phyloP scores from a whole-genome alignment of 2,888 invertebrate species.

The Pecten maximus region DNA sequence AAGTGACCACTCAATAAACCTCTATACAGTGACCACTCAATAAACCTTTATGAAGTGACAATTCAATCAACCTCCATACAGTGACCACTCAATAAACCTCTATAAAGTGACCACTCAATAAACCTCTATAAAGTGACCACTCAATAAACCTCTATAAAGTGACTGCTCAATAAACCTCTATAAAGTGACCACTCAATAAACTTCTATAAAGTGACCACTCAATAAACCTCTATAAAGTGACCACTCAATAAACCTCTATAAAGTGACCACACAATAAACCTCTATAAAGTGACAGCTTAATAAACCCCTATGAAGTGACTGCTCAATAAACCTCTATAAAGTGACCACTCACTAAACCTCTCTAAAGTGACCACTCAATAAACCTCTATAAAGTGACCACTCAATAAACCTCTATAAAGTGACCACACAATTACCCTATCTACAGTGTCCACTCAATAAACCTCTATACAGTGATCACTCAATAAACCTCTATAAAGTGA shows the following conservation, averaged over 20 bases:
- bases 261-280: neutral
- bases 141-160: neutral
- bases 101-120: neutral
- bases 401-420: neutral
- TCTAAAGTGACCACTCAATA: too few relatives aligned
- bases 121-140: neutral
- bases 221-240: too few relatives aligned
- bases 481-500: too few relatives aligned
- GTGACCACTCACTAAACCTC: neutral
- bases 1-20: too few relatives aligned
- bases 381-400: neutral
- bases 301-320: neutral
- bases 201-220: too few relatives aligned
- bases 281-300: neutral
- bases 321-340: neutral
- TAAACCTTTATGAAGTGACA: neutral
- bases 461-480: too few relatives aligned
- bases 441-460: too few relatives aligned
- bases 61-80: neutral
- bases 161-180: too few relatives aligned
- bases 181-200: too few relatives aligned
- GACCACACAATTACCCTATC: too few relatives aligned
- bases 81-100: neutral
- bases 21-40: neutral
- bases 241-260: too few relatives aligned